Base-by-base conservation (phyloP, 2,888 invertebrate genomes). In the Syritta pipiens region DNA sequence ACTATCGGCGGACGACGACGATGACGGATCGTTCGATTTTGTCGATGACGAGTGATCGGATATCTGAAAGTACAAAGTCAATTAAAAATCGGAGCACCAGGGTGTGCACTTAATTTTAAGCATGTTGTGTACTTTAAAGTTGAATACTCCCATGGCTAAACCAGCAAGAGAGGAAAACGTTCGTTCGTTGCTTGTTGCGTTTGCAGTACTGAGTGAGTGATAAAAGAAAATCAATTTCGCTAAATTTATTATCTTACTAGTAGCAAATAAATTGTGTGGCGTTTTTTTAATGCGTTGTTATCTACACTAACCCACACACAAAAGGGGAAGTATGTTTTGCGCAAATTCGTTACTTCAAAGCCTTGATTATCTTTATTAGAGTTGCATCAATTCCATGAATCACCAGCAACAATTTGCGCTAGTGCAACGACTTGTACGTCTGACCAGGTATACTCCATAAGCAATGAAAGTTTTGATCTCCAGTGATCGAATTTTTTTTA, bases 31-130 rank as follows among this genome's bases (percentile, higher is more conserved):
- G 65, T 82, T 84, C 40, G 85, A 84, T 75, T 86, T 85, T 53
- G 83, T 84, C 57, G 84, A 86, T 55, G 83, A 85, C 42, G 86
- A 86, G 71, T 86, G 85, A 81, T 86, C 86, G 60, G 86, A 85
- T 82, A 83, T 84, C 86, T 87, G 84, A 14, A 76, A 82, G 42
- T 26, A 53, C 20, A n/a, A 48, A 48, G 63, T 42, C 9, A 17
- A 26, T 62, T 67, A 42, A n/a, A n/a, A n/a, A n/a, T n/a, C n/a
- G n/a, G n/a, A n/a, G n/a, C n/a, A n/a, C n/a, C n/a, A n/a, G n/a
- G n/a, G n/a, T n/a, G n/a, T n/a, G n/a, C n/a, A n/a, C n/a, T n/a
- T n/a, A n/a, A n/a, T n/a, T 17, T 37, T 6, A 37, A 37, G 10
- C 4, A 6, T 49, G 7, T 19, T 22, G 2, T 12, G 9, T 30